Base-by-base conservation (phyloP, 2,888 invertebrate genomes). In the Sinelater perroti region DNA sequence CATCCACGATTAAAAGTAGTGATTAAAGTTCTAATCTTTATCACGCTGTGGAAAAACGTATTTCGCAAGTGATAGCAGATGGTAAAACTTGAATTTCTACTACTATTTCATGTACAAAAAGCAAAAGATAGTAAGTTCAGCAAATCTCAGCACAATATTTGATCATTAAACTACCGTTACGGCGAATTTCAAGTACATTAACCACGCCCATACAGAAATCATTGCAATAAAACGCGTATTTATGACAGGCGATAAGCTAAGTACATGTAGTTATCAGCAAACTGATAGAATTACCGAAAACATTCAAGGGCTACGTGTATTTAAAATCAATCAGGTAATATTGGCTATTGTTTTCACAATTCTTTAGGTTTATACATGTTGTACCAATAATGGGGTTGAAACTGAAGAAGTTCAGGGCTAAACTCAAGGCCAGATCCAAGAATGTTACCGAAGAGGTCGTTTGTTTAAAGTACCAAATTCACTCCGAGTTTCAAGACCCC, bases 371-470 rank as follows among this genome's bases (percentile, higher is more conserved):
- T 24, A 7, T 24, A 31, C 31, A 31, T n/a, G n/a, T n/a, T n/a
- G n/a, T n/a, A n/a, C n/a, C n/a, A n/a, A n/a, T n/a, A n/a, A 54
- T 57, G 57, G 47, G 45, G 7, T 57, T 57, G 20, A 52, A 51
- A 38, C 51, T 51, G 14, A 30, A 20, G 17, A 36, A 11, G 52
- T 57, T 57, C 31, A 57, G 30, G 24, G 46, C 46, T 1, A 51
- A 40, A 17, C 31, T 56, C 8, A 50, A 24, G 17, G 14, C 36
- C 21, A 45, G 38, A 18, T 13, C 28, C 18, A 61, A 61, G 45
- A 31, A 52, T 28, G 36, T 28, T 11, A 24, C 14, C 7, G 35
- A 42, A 0, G 36, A 47, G 20, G 44, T 56, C 16, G 56, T 63
- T 5, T 56, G 60, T 28, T 21, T 53, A 33, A 31, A 21, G 24